Base-by-base conservation (phyloP, 30 jellyfish, hydroid and myxozoan species). In the Hydractinia echinata region DNA sequence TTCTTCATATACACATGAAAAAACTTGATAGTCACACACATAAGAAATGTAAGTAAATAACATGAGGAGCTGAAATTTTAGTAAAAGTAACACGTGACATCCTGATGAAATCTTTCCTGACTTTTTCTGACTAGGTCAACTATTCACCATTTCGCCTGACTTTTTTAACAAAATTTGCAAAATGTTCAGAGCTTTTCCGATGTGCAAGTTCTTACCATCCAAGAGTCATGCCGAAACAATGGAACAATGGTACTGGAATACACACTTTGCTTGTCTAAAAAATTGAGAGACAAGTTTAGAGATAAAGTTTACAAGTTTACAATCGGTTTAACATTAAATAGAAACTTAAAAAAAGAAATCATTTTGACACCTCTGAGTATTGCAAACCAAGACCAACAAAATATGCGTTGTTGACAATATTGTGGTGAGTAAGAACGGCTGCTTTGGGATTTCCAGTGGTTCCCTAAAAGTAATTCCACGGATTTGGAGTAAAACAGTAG, bases 371-470 rank as follows among this genome's bases (percentile, higher is more conserved):
- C 18, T 30, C 44, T 30, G 77, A 60, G 68, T 49, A 79, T 69
- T 82, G 90, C 80, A 91, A 67, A 66, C 79, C 85, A 30, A 53
- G 61, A 58, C 91, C 99, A 79, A 66, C 54, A n/a, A 78, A 60
- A 49, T 66, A 48, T 4, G 94, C 96, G 80, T 93, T 93, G 83
- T 93, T 93, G 69, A 93, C 69, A 20, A 93, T 8, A 67, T 93
- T 88, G 61, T 93, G 96, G 21, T 93, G 99, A 4, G 99, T 82
- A 64, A 93, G 77, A 4, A 92, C 79, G 15, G 95, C 95, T 5
- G 96, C 99, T 81, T 93, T 93, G 61, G 99, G 99, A 73, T 66
- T 74, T 8, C 99, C 99, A 53, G 99, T 93, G 20, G 99, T 93
- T 5, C 99, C 99, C 99, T 93, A 66, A 1, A 8, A 87, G 44